These are phyloP conservation scores for Dendrolimus pini DNA, from an alignment of 2,888 invertebrate genomes.

Conservation along the genomic window DNA sequence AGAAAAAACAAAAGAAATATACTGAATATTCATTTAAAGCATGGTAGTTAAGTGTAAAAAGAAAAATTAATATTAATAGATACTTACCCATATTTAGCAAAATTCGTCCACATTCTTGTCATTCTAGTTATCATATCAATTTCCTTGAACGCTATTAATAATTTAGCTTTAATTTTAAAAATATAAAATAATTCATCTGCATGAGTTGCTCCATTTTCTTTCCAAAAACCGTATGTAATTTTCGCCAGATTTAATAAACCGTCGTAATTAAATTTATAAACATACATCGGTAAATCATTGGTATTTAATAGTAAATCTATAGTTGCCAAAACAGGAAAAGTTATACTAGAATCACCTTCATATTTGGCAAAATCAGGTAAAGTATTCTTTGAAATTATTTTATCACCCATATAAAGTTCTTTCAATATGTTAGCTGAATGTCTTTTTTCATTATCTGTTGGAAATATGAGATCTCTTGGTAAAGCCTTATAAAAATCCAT, in stretches of 20 bases:
- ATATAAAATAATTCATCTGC: slow-evolving; percentile 67
- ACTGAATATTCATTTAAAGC: too few relatives aligned
- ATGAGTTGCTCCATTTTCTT: slow-evolving; percentile 54
- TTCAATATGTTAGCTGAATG: slow-evolving; percentile 34
- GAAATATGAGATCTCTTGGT: slow-evolving; percentile 49
- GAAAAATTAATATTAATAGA: too few relatives aligned
- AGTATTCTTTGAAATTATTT: slow-evolving; percentile 44
- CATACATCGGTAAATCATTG: slow-evolving; percentile 35
- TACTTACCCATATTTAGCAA: slow-evolving; percentile 56
- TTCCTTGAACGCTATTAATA: slow-evolving; percentile 34
- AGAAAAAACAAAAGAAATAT: too few relatives aligned
- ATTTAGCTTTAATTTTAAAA: slow-evolving; percentile 38
- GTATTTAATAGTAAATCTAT: slow-evolving; percentile 38
- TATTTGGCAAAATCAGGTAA: slow-evolving; percentile 45
- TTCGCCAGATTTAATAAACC: slow-evolving; percentile 59
- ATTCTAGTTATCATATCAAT: slow-evolving; percentile 38
- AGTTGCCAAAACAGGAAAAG: slow-evolving; percentile 43
- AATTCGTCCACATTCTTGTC: slow-evolving; percentile 59
- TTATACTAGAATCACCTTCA: slow-evolving; percentile 53
- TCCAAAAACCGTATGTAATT: slow-evolving; percentile 31
- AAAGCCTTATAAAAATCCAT: slow-evolving; percentile 43
- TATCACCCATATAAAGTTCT: slow-evolving; percentile 56
- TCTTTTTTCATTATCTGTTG: slow-evolving; percentile 30
- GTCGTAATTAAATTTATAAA: slow-evolving; percentile 49
- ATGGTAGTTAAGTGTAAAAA: too few relatives aligned